These are phyloP conservation scores for Patella ulyssiponensis DNA, from an alignment of 2,888 invertebrate species.

Conservation along the genomic window DNA sequence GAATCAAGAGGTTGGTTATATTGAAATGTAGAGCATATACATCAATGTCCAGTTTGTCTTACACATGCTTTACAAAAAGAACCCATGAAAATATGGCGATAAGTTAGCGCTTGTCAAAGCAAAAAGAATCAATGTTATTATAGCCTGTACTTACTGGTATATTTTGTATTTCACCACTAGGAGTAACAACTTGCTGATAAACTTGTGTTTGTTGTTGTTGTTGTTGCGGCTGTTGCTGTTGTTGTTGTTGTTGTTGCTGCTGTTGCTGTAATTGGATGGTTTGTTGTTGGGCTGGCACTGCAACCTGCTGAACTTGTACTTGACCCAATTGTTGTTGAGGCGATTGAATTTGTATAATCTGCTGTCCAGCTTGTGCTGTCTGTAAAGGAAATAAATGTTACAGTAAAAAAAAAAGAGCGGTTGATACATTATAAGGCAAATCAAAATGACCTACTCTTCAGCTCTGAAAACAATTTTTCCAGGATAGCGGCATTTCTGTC, in stretches of 20 bases:
- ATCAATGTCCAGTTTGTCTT: too few species aligned
- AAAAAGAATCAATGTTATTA: neutral
- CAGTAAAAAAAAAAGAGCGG: too few species aligned
- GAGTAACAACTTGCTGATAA: constrained; percentile 63
- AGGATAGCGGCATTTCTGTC: too few species aligned
- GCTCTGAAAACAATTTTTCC: too few species aligned
- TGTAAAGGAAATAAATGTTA: neutral
- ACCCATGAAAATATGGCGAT: too few species aligned
- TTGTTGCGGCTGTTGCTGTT: constrained; percentile 24
- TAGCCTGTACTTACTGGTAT: constrained; percentile 52
- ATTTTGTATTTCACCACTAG: constrained; percentile 62
- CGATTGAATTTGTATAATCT: constrained; percentile 41
- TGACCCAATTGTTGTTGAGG: constrained; percentile 67
- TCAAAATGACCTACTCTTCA: too few species aligned
- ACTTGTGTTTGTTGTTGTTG: constrained; percentile 56
- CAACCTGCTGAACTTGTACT: constrained; percentile 72
- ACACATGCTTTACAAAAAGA: too few species aligned
- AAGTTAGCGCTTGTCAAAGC: neutral
- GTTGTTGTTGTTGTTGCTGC: constrained; percentile 27
- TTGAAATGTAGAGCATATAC: too few species aligned
- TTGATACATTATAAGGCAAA: too few species aligned
- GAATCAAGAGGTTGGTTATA: too few species aligned
- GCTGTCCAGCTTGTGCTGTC: constrained; percentile 40
- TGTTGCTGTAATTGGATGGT: constrained; percentile 29
- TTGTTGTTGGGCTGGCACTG: constrained; percentile 59